Evolutionary conservation across 2,797 vertebrate genomes (phyloP).

Genomic region (Acanthornis magna): DNA sequence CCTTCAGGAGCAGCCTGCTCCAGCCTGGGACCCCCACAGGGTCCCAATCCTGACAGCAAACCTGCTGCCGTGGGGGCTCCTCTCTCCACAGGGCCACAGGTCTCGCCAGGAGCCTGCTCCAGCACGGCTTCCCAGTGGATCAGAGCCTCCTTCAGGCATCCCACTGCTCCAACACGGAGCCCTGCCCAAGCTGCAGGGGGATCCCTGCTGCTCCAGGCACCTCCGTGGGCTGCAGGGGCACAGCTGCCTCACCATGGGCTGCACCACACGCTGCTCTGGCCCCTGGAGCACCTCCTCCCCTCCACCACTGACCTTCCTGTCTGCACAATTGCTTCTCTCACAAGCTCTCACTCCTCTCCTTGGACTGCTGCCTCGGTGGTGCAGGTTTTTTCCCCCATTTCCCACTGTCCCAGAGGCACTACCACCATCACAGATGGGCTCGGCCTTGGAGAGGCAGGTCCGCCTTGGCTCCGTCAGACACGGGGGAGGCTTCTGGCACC

Average conservation of each 20-base stretch:
- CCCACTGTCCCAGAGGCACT: neutral
- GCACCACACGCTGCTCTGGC: neutral
- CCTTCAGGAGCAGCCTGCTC: too few relatives aligned
- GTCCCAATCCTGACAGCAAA: neutral
- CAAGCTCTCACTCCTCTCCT: neutral
- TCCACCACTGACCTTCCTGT: neutral
- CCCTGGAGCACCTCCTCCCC: neutral
- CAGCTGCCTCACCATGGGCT: neutral
- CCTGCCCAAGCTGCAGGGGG: too few relatives aligned
- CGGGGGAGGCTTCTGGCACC: neutral
- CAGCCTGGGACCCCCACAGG: neutral
- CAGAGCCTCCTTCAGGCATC: too few relatives aligned
- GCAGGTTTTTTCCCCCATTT: too few relatives aligned
- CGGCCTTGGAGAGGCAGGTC: neutral
- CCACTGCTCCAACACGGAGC: too few relatives aligned
- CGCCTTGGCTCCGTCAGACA: neutral
- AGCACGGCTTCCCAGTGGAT: too few relatives aligned
- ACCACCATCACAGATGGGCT: neutral
- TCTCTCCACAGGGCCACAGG: too few relatives aligned
- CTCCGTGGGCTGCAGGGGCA: too few relatives aligned
- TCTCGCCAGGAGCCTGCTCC: too few relatives aligned
- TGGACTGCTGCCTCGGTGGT: neutral
- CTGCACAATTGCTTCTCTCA: neutral
- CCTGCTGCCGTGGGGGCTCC: neutral
- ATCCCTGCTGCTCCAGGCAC: too few relatives aligned